Base-by-base conservation (phyloP, 1,140 invertebrate genomes). In the Bombus pyrosoma region DNA sequence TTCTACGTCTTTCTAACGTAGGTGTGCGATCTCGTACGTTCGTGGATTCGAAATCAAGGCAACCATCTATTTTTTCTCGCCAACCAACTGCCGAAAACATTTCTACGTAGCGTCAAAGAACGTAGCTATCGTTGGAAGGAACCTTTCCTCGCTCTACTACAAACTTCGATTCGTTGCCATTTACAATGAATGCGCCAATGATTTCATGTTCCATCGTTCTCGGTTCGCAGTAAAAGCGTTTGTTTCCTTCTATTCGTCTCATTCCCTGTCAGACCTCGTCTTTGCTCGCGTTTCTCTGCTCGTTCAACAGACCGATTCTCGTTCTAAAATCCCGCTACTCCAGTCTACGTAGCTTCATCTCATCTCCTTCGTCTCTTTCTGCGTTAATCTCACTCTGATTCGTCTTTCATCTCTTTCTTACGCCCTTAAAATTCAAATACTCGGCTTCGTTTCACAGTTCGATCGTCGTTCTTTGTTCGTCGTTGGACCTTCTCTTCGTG, bases 331-430 rank as follows among this genome's bases (percentile, higher is more conserved):
- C 41, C 41, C 41, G 39, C 39, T 71, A 71, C 37, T 41, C 0
- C 43, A 37, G 43, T 69, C 73, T 39, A 25, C 41, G 47, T 15
- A 41, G 37, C 39, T 25, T 74, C 39, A 5, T 41, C 2, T 12
- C 28, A 18, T 47, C 15, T 18, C 15, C 15, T 32, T 83, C 71
- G 64, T 64, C 72, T 41, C n/a, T 69, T 81, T 77, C 76, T 64
- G 22, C 32, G 6, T 39, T 41, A 10, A n/a, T 41, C 25, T 43
- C 39, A 6, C 71, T 64, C 37, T 6, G 78, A 37, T 32, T 72
- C 37, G 15, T 8, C 6, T 18, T 18, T 3, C 72, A 0, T 74
- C 34, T 64, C 22, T 8, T 22, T 28, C 34, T 25, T 5, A 13
- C 28, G 34, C 59, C 22, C 13, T 47, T 57, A 28, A 41, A 53